Conservation (phyloP, 2,797 vertebrate genomes). For the Parauchenoglanis punctatus region DNA sequence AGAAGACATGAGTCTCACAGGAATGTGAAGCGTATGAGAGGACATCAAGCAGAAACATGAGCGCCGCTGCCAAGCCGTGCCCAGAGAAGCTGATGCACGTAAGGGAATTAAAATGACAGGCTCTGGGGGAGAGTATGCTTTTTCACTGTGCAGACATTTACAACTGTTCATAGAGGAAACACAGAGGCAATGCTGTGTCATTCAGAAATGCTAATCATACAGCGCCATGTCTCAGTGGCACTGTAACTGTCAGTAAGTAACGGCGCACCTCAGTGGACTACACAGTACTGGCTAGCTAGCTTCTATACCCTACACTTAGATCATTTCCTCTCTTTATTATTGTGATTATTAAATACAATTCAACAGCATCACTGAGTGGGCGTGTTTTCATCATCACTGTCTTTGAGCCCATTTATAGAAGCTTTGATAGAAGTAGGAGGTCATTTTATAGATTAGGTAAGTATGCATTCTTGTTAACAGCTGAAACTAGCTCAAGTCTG, state of each 20-base stretch:
- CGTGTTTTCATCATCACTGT: neutral
- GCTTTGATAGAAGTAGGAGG: neutral
- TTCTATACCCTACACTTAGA: neutral
- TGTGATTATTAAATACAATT: slow-evolving; percentile 8
- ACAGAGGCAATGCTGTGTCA: slow-evolving; percentile 26
- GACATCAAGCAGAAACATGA: slow-evolving; percentile 20
- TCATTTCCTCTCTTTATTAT: neutral
- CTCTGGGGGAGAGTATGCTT: slow-evolving; percentile 20
- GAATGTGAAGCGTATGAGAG: slow-evolving; percentile 18
- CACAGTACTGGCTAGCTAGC: slow-evolving; percentile 11
- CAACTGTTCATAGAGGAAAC: slow-evolving; percentile 33
- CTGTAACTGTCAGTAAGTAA: slow-evolving; percentile 26
- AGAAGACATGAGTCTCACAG: slow-evolving; percentile 25
- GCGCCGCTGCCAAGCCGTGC: slow-evolving; percentile 21
- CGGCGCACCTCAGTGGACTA: neutral
- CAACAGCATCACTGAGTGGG: no score
- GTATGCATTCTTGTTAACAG: neutral
- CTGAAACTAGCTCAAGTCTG: neutral
- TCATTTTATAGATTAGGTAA: neutral
- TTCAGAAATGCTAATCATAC: slow-evolving; percentile 39
- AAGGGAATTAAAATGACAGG: slow-evolving; percentile 44
- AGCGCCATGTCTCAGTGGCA: slow-evolving; percentile 12
- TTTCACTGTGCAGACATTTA: slow-evolving; percentile 25
- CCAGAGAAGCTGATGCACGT: slow-evolving; percentile 17
- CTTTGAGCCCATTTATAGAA: neutral